Evolutionary conservation across 2,113 vertebrate species (phyloP), one percentile per base, ranked within the genome.

Genomic region (Bos javanicus): DNA sequence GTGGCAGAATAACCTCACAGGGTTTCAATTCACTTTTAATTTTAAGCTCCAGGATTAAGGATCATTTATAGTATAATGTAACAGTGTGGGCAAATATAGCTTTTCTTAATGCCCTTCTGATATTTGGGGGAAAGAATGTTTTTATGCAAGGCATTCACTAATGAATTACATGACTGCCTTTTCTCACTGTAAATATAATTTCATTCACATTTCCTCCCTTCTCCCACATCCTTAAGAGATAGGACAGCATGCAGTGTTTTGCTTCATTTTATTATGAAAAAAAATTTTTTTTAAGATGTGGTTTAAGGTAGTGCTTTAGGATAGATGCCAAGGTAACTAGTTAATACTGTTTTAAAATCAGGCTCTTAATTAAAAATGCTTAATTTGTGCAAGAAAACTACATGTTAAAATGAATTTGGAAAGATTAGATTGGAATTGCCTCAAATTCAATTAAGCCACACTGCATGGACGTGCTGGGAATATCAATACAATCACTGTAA

Each of bases 401-500:
- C 64, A 98, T 98, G 84, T 97, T 87, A 96, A 97, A 97, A 74
- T 87, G 67, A 98, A 98, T 98, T 98, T 99, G 97, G 95, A 98
- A 98, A 99, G 99, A 99, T 99, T 99, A 99, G 99, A 98, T 99
- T 99, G 98, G 99, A 98, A 99, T 99, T 99, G 99, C 99, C 99
- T 99, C 98, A 98, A 99, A 99, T 98, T 98, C 98, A 98, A 97
- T 99, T 99, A 99, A 98, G 97, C 98, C 98, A 98, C 98, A 99
- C 98, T 99, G 99, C 99, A 99, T 99, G 99, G 99, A 99, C 98
- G 96, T 98, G 98, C 97, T 99, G 98, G 99, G 99, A 99, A 98
- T 99, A 99, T 98, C 98, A 98, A 99, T 98, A 98, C 98, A 98
- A 96, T 98, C 98, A 98, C 98, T 99, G 99, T 99, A 99, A 99